Base-by-base conservation (phyloP, 2,797 vertebrate species). In the Scleropages formosus region DNA sequence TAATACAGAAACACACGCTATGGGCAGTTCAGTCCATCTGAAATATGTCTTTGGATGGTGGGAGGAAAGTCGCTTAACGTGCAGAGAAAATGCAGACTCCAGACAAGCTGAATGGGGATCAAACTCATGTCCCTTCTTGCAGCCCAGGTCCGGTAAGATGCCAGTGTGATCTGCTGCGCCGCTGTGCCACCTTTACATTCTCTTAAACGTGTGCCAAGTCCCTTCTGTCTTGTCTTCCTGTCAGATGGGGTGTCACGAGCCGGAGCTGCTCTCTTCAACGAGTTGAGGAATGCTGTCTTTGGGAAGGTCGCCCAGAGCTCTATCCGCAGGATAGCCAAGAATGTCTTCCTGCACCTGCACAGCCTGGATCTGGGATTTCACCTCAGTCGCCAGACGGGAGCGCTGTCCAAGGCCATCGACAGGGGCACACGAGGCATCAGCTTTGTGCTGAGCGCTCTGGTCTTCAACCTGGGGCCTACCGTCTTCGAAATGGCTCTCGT, bases 291-390 rank as follows among this genome's bases (percentile, higher is more conserved):
- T 81, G 96, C 93, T 12, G 95, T 98, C 39, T 99, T 99, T 75
- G 95, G 96, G 77, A 98, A 98, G 79, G 97, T 99, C 84, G 97
- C 97, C 75, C 97, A 98, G 87, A 99, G 90, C 87, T 99, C 97
- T 77, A 99, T 99, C 84, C 87, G 97, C 68, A 95, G 97, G 83
- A 98, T 99, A 77, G 97, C 97, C 63, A 98, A 88, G 85, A 99
- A 98, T 4, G 97, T 99, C 78, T 99, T 99, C 80, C 93, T 98
- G 46, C 97, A 98, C 87, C 91, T 99, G 84, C 97, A 99, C 88
- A 97, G 92, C 87, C 89, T 99, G 87, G 97, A 99, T 81, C 86
- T 99, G 83, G 90, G 92, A 1, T 99, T 99, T 83, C 97, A 99
- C 78, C 92, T 99, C n/a, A 98, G 94, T 82, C 93, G 96, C 77